Evolutionary conservation across 2,888 invertebrate genomes (phyloP).

Genomic region (Ptilodon capucinus): DNA sequence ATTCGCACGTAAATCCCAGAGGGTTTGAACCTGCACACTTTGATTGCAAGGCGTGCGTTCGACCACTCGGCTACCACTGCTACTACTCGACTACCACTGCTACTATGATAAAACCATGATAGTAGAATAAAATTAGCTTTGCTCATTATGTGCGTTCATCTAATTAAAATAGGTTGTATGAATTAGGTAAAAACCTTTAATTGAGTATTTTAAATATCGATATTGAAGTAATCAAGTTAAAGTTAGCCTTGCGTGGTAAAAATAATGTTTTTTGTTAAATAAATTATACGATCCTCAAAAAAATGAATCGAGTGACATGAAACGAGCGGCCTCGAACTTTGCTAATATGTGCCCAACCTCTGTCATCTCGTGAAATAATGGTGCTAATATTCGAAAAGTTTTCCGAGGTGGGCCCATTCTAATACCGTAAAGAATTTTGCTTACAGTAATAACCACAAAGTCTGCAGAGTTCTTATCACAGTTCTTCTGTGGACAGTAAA

Average conservation of each 20-base stretch:
- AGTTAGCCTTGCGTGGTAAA: background rate
- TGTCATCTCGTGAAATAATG: conserved; percentile 80
- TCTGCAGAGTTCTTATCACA: conserved; percentile 55
- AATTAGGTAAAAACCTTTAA: too few species aligned
- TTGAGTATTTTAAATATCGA: too few species aligned
- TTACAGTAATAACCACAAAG: conserved; percentile 60
- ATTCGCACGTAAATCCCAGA: too few species aligned
- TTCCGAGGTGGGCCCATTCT: conserved; percentile 63
- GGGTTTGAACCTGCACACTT: too few species aligned
- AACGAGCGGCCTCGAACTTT: conserved; percentile 68
- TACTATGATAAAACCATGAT: too few species aligned
- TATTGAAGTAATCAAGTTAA: too few species aligned
- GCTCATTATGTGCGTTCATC: too few species aligned
- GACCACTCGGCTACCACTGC: too few species aligned
- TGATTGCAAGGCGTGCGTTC: too few species aligned
- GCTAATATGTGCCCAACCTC: conserved; percentile 81
- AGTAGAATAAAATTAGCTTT: too few species aligned
- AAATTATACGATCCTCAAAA: conserved; percentile 45
- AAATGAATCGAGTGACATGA: conserved; percentile 66
- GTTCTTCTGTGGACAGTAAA: conserved; percentile 36
- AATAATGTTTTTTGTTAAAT: conserved; percentile 19
- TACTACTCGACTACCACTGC: too few species aligned
- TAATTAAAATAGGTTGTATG: too few species aligned
- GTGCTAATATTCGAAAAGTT: conserved; percentile 81
- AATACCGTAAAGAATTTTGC: conserved; percentile 72